Conservation (phyloP, 30 jellyfish, hydroid and myxozoan species). For the Hydractinia symbiolongicarpus region DNA sequence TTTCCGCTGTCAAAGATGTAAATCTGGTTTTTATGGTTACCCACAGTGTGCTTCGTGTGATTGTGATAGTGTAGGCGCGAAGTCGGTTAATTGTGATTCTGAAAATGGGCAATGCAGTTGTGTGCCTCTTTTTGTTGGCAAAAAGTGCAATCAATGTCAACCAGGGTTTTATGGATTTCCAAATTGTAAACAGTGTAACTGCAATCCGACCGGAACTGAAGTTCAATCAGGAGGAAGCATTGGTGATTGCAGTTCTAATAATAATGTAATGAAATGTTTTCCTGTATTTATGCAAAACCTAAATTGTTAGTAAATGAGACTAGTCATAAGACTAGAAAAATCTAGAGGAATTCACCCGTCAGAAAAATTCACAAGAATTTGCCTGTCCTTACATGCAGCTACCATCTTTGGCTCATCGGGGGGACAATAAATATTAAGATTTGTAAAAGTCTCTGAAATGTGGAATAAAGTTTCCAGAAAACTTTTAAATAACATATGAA, state of each 20-base stretch:
- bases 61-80: slow-evolving; percentile 70
- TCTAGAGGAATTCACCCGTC: too few species aligned
- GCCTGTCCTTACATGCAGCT: too few species aligned
- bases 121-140: slow-evolving; percentile 51
- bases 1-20: slow-evolving; percentile 77
- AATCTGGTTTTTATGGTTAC: slow-evolving; percentile 65
- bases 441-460: too few species aligned
- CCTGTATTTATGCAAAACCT: too few species aligned
- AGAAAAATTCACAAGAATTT: too few species aligned
- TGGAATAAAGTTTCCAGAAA: too few species aligned
- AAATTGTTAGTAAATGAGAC: too few species aligned
- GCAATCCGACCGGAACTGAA: slow-evolving; percentile 86
- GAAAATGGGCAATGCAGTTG: slow-evolving; percentile 83
- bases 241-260: slow-evolving; percentile 69
- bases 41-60: slow-evolving; percentile 78
- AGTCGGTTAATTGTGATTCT: slow-evolving; percentile 53
- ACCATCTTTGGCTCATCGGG: too few species aligned
- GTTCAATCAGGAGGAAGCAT: slow-evolving; percentile 48
- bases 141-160: slow-evolving; percentile 71
- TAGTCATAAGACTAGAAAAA: too few species aligned
- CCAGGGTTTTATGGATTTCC: slow-evolving; percentile 94
- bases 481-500: too few species aligned
- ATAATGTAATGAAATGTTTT: slow-evolving; percentile 28
- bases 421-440: too few species aligned
- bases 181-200: slow-evolving; percentile 67